Base-by-base conservation (phyloP, 2,113 vertebrate species). In the Pycnonotus jocosus region DNA sequence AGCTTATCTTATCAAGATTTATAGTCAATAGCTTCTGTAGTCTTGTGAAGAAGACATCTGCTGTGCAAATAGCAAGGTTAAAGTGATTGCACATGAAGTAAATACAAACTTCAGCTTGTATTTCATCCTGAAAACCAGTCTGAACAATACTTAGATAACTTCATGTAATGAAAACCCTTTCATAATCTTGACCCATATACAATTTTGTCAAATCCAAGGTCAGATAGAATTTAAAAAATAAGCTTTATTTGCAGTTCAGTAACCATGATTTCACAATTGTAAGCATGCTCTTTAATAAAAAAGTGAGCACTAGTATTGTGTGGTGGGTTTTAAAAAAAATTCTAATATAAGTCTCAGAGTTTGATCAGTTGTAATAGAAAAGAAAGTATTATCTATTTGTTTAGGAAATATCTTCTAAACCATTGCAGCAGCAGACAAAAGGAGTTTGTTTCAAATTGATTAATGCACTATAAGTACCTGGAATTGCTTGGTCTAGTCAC, bases 31-130 rank as follows among this genome's bases (percentile, higher is more conserved):
- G 94, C 96, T 97, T 97, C 94, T 96, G 56, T 89, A 96, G 95
- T 97, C 96, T 97, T 95, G 87, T 96, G 96, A 97, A 94, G 96
- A 97, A 98, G 97, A 98, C 96, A 97, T 97, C 96, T 97, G 82
- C 96, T 97, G 96, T 97, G 97, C 94, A 98, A 98, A 98, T 96
- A 97, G 94, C 98, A 98, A 98, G 98, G 97, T 98, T 98, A 98
- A 98, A 98, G 94, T 96, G 96, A 97, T 96, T 98, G 97, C 66
- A 74, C 97, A 97, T 44, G 86, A 97, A 97, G 97, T 97, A 98
- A 98, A 98, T 97, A 98, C 93, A 97, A 98, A 97, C 97, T 98
- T 97, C 94, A 95, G 97, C 97, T 96, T 97, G 94, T 98, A 98
- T 98, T 98, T 98, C 97, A 98, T 98, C 94, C 86, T 97, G 97